Percentiles rank a stretch among this genome's conserved stretches.
Evolutionary conservation across 2,888 invertebrate species (phyloP).

Genomic region (Meliscaeva auricollis): DNA sequence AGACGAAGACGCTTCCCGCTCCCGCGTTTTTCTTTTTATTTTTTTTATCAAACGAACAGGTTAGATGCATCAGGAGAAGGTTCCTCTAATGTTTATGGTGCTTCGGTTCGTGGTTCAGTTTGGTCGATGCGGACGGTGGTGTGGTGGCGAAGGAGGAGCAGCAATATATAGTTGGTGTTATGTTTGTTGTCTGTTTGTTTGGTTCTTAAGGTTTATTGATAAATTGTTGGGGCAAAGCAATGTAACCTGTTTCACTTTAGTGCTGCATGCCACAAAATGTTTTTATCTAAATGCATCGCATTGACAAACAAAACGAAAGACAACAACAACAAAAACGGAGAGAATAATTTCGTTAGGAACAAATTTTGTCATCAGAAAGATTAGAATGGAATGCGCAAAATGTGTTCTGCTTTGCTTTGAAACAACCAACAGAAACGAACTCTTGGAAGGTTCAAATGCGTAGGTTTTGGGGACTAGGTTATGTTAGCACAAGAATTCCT

Average conservation of each 20-base stretch:
- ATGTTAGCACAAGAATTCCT: constrained; percentile 2
- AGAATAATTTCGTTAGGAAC: constrained; percentile 7
- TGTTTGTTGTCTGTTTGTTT: constrained; percentile 33
- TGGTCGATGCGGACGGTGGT: too few relatives aligned
- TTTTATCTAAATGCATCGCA: constrained; percentile 6
- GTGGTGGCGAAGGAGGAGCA: neutral
- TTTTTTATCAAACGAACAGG: constrained; percentile 34
- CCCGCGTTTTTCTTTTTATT: constrained; percentile 39
- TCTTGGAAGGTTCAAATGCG: neutral
- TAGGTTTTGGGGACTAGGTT: constrained; percentile 30
- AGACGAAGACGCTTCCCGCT: constrained; percentile 9
- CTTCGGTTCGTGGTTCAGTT: too few relatives aligned
- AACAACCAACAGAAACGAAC: neutral
- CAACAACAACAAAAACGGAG: neutral
- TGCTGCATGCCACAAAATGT: constrained; percentile 20
- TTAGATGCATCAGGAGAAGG: constrained; percentile 15
- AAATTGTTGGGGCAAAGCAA: constrained; percentile 24
- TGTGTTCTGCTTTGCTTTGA: constrained; percentile 18
- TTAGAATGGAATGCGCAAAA: constrained; percentile 36
- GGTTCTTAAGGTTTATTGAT: constrained; percentile 31
- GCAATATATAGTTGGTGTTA: neutral
- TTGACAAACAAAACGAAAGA: neutral
- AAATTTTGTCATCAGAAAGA: constrained; percentile 16
- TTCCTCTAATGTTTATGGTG: neutral
- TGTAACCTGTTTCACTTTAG: constrained; percentile 30